Evolutionary conservation across 2,797 vertebrate species (phyloP).

Genomic region (Notolepis coatsorum): DNA sequence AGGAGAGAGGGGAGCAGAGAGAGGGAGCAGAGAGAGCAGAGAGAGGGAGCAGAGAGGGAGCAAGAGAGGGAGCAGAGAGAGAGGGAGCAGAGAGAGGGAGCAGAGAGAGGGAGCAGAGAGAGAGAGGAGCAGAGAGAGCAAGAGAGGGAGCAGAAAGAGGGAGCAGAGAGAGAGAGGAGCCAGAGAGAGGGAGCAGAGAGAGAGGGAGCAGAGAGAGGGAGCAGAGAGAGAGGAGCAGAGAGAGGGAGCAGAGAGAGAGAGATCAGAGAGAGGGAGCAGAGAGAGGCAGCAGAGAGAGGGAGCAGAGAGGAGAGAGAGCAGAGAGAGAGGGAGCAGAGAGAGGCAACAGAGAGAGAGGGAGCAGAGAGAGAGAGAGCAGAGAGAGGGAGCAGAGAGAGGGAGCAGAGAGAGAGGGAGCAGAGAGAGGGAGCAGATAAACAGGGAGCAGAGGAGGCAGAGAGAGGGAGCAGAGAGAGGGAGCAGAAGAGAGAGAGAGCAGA

Average conservation of each 20-base stretch:
- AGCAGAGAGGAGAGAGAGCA: constrained; percentile 40
- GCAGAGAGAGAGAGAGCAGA: neutral
- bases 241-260: neutral
- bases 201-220: neutral
- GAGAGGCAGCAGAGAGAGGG: constrained; percentile 35
- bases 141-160: too few relatives aligned
- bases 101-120: neutral
- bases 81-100: neutral
- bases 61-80: neutral
- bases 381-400: constrained; percentile 31
- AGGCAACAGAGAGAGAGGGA: neutral
- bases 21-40: neutral
- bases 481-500: neutral
- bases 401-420: constrained; percentile 44
- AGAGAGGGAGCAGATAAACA: constrained; percentile 72
- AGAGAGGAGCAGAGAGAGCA: too few relatives aligned
- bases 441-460: neutral
- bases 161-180: too few relatives aligned
- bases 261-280: constrained; percentile 18
- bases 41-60: neutral
- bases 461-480: constrained; percentile 1
- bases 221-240: too few relatives aligned
- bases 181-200: neutral
- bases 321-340: constrained; percentile 48
- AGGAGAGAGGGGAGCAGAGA: constrained; percentile 14